Evolutionary conservation across 2,113 vertebrate genomes (phyloP).

Genomic region (Hiodon tergisus): DNA sequence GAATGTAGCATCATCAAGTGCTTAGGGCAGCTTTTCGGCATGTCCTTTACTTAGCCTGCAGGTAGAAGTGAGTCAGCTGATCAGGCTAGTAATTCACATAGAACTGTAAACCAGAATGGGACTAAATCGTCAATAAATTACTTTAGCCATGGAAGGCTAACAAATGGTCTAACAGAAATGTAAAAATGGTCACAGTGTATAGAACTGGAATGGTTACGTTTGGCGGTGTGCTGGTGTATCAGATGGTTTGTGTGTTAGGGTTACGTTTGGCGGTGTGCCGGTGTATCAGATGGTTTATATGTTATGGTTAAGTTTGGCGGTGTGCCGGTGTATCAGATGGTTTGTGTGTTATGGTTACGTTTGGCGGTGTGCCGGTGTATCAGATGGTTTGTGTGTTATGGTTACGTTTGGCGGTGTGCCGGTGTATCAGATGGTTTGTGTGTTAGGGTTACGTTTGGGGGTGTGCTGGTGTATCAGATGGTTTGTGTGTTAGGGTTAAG

Average conservation of each 20-base stretch:
- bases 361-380: too few species aligned
- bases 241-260: background rate
- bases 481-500: too few species aligned
- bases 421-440: background rate
- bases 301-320: background rate
- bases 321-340: background rate
- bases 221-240: constrained; percentile 1
- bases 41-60: background rate
- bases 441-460: too few species aligned
- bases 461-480: too few species aligned
- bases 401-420: background rate
- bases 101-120: background rate
- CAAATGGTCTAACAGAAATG: background rate
- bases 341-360: background rate
- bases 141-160: background rate
- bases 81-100: background rate
- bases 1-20: constrained; percentile 17
- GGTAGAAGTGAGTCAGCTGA: constrained; percentile 23
- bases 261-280: too few species aligned
- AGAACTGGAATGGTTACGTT: background rate
- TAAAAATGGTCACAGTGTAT: background rate
- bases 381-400: background rate
- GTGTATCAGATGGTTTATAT: too few species aligned
- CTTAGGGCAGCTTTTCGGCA: constrained; percentile 17
- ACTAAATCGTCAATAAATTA: background rate